Base-by-base conservation (phyloP, 2,113 vertebrate species). In the Xiphophorus hellerii region DNA sequence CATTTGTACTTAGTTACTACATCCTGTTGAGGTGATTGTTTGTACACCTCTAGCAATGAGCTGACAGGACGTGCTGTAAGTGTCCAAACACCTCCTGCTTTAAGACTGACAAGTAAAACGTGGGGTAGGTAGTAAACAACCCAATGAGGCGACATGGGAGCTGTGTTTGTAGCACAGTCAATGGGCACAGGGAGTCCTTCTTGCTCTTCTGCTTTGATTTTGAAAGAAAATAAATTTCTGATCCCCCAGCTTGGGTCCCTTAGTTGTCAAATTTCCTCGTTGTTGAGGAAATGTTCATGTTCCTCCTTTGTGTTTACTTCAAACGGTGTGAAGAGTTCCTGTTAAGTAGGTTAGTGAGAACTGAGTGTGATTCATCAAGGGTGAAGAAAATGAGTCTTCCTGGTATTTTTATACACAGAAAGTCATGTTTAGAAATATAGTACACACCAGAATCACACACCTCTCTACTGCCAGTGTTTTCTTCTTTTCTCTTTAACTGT, bases 11-110 rank as follows among this genome's bases (percentile, higher is more conserved):
- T 58, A 10, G 8, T 54, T 58, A n/a, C 17, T 58, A 10, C 8
- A 58, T 25, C 3, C 25, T 25, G 22, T 6, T 58, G 22, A 58
- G 78, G 67, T 39, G 14, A 80, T 73, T 9, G 31, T 70, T 37
- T 69, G 44, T 62, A 76, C 81, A 76, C 75, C 79, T 82, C 33
- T 54, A 78, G 73, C 80, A 81, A 33, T 39, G 31, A 61, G 67
- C 81, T 85, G 87, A 85, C 83, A 78, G 82, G 62, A 75, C 85
- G 84, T 71, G 66, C 76, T 75, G 72, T 54, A n/a, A 81, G 73
- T 69, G 61, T 42, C 66, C 10, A 3, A 78, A 68, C 64, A 84
- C 89, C 58, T 61, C 39, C 64, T 77, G 86, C 85, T 73, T 83
- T 35, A n/a, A 71, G 83, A 77, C 86, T 78, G 31, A 74, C 14